phyloP scores from a whole-genome alignment of 2,113 vertebrate species.

The Phalacrocorax pelagicus region DNA sequence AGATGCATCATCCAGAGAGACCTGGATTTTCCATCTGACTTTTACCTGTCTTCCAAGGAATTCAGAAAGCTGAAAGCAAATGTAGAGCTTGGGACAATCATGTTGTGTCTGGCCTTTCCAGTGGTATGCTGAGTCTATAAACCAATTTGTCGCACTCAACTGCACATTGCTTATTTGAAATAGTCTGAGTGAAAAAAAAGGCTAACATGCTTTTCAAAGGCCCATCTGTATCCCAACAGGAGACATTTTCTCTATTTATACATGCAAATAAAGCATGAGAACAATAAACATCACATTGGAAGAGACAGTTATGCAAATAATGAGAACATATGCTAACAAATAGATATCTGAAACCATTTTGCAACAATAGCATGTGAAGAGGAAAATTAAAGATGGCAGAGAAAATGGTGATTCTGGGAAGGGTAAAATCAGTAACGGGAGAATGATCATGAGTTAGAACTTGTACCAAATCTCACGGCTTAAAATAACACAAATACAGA shows the following conservation, averaged over 20 bases:
- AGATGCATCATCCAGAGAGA: rapidly evolving
- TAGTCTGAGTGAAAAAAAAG: background rate
- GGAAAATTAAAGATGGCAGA: background rate
- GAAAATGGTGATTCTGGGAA: background rate
- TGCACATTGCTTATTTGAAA: background rate
- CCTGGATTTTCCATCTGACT: background rate
- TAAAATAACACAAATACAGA: background rate
- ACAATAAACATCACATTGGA: background rate
- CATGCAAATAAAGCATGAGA: background rate
- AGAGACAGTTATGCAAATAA: background rate
- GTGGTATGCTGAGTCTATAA: background rate
- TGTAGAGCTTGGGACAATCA: background rate
- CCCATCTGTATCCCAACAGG: background rate
- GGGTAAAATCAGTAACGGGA: background rate
- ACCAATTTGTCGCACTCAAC: background rate
- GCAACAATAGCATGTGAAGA: background rate
- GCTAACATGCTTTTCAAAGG: background rate
- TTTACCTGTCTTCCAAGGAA: background rate
- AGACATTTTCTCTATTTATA: background rate
- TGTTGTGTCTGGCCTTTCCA: background rate
- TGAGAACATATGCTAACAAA: background rate
- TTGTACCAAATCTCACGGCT: background rate
- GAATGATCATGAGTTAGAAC: background rate
- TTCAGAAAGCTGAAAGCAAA: background rate
- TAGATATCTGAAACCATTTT: background rate